phyloP scores from a whole-genome alignment of 2,797 vertebrate species.

The Ctenopoma multispine region DNA sequence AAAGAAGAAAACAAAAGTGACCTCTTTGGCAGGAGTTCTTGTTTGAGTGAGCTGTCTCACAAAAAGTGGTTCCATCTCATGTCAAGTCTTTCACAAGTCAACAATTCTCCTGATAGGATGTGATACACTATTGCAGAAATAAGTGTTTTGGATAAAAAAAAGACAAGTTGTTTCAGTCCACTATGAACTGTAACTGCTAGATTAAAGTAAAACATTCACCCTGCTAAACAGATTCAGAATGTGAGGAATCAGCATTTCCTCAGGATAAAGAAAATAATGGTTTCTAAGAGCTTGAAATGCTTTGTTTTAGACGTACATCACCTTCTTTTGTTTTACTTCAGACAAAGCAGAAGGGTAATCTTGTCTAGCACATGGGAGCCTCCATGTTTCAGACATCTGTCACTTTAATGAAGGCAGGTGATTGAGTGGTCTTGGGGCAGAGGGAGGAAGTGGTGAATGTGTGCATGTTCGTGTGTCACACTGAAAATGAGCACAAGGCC shows the following conservation, averaged over 20 bases:
- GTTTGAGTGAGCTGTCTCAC: background rate
- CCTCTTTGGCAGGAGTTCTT: background rate
- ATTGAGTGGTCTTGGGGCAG: conserved; percentile 49
- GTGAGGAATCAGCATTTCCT: background rate
- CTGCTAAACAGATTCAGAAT: background rate
- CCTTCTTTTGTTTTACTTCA: conserved; percentile 28
- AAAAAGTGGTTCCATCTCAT: background rate
- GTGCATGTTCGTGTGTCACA: conserved; percentile 18
- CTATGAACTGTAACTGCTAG: too few relatives aligned
- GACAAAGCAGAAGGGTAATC: conserved; percentile 23
- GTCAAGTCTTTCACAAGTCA: background rate
- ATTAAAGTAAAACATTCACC: background rate
- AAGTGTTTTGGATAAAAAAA: background rate
- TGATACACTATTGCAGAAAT: background rate
- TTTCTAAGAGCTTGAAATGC: background rate
- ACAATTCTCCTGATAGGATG: background rate
- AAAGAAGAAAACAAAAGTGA: background rate
- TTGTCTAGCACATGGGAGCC: conserved; percentile 23
- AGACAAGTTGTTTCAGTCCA: background rate
- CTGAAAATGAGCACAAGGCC: conserved; percentile 52
- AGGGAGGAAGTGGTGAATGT: conserved; percentile 41
- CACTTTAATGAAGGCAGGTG: conserved; percentile 61
- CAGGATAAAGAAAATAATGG: background rate
- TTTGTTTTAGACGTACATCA: background rate
- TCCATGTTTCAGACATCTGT: conserved; percentile 63